A percentile compares a stretch with the other conserved stretches of the same genome.
These are phyloP conservation scores for Calypte anna DNA, from an alignment of 2,113 vertebrate genomes.

Conservation along the genomic window DNA sequence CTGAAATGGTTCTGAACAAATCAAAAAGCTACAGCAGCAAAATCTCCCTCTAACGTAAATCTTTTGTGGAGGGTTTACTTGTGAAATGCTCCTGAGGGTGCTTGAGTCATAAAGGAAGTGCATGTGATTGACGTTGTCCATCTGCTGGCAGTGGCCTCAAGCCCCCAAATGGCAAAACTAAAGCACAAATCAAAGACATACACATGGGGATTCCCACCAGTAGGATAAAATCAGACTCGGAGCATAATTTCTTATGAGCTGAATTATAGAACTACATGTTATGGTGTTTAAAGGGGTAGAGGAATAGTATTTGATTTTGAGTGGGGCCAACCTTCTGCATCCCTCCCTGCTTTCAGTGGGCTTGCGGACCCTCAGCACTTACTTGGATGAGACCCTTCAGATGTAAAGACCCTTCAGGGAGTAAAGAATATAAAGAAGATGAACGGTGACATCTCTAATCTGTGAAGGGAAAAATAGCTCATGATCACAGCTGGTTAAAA, in stretches of 20 bases:
- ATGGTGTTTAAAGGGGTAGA: background rate
- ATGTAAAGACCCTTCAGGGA: too few species aligned
- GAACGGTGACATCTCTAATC: background rate
- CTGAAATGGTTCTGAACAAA: background rate
- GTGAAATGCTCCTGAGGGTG: background rate
- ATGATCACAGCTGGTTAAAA: constrained; percentile 46
- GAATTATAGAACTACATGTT: background rate
- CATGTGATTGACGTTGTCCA: background rate
- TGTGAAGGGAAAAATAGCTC: background rate
- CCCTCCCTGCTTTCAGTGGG: background rate
- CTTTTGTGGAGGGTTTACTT: background rate
- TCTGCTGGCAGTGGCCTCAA: background rate
- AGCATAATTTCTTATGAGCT: background rate
- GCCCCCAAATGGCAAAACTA: background rate
- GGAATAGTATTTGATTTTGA: background rate
- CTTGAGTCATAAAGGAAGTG: constrained; percentile 5
- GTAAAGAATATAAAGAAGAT: background rate
- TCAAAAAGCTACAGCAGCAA: background rate
- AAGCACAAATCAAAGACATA: background rate
- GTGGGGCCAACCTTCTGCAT: background rate
- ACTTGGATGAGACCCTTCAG: background rate
- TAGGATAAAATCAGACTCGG: background rate
- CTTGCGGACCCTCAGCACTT: background rate
- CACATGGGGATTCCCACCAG: background rate
- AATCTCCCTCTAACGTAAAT: background rate